Base-by-base conservation (phyloP, 2,797 vertebrate genomes). In the Botia almorhae region DNA sequence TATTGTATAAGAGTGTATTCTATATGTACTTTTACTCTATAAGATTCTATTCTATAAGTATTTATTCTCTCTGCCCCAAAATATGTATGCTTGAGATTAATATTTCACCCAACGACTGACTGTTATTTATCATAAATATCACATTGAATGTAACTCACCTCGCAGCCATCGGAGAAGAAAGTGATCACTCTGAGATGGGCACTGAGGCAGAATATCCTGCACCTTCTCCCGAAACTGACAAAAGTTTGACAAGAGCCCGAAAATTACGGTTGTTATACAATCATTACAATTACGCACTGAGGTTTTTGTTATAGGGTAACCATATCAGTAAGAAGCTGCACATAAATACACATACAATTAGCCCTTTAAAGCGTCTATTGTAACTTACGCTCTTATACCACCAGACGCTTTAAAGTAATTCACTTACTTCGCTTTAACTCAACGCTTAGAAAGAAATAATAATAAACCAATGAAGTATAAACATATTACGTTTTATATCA, bases 161-260 rank as follows among this genome's bases (percentile, higher is more conserved):
- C 98, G 91, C 51, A 98, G 96, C 97, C 97, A 99, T 19, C 96
- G 96, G 72, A 99, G 91, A 80, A 99, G 92, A 90, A 94, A 98
- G 84, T 96, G 92, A 89, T 99, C 97, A 0, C 95, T 94, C 78
- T 96, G 96, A 4, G 89, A 88, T 2, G 96, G 97, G 81, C 98
- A 93, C 16, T 89, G 86, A 3, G 95, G 91, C 80, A 98, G 87
- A 89, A 98, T 87, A 0, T 99, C 97, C 87, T 95, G 91, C 78
- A 98, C 82, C 83, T 91, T 95, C 73, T 95, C 92, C 69, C 95
- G 95, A 87, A 99, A 96, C 98, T 99, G 89, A 0, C 0, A 70
- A 50, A 84, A 39, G 33, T 23, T 7, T n/a, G 2, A 39, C 19
- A 5, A 69, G 11, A 71, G 43, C 55, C 36, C 2, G 36, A 71